Conservation (phyloP, 2,797 vertebrate species). For the Sarcophilus harrisii region DNA sequence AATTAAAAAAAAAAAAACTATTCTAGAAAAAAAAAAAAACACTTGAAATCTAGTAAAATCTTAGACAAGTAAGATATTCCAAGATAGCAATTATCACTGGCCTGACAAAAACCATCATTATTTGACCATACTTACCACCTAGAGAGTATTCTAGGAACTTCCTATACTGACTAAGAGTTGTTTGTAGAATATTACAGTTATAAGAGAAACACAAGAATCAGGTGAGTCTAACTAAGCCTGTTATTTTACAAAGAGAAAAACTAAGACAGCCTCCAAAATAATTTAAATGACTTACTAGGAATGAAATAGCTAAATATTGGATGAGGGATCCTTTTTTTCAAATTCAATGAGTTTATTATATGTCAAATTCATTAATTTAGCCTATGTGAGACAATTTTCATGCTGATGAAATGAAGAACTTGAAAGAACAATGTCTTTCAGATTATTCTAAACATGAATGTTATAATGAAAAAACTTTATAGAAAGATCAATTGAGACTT, state of each 20-base stretch:
- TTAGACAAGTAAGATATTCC: constrained; percentile 39
- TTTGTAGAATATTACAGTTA: neutral
- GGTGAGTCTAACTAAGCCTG: neutral
- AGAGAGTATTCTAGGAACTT: neutral
- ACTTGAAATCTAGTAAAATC: constrained; percentile 23
- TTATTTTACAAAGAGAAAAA: neutral
- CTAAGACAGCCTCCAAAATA: neutral
- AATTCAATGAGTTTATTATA: neutral
- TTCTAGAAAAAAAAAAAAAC: constrained; percentile 38
- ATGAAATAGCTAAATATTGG: neutral
- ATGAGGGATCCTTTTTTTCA: neutral
- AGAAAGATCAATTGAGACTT: neutral
- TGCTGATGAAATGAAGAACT: constrained; percentile 11
- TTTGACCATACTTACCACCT: neutral
- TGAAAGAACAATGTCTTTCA: neutral
- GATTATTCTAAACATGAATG: neutral
- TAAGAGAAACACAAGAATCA: neutral
- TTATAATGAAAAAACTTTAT: neutral
- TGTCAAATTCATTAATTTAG: neutral
- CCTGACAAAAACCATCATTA: constrained; percentile 4
- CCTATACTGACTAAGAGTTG: neutral
- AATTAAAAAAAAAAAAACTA: constrained; percentile 4
- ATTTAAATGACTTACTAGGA: neutral
- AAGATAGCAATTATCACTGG: constrained; percentile 12
- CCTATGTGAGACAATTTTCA: constrained; percentile 38